Evolutionary conservation across 1,140 invertebrate genomes (phyloP), one percentile per base, ranked within the genome.

Genomic region (Saccostrea glomerata): DNA sequence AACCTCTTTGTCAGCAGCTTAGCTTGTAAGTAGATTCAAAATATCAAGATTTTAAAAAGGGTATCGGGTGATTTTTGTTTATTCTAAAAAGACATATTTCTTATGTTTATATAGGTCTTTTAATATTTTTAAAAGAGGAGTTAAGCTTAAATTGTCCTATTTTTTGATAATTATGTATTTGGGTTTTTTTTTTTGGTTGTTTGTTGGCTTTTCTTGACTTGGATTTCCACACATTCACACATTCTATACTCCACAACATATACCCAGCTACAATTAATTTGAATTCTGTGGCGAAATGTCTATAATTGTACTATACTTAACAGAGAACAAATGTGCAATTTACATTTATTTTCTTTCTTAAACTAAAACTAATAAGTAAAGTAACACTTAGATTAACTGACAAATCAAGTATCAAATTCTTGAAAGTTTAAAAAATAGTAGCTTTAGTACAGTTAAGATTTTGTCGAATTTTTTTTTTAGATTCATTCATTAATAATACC

Each of bases 401-500:
- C 58, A 60, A 3, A 20, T 20, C 17, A 3, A 20, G 58, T 20
- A 17, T 20, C 15, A 63, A 17, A 5, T 6, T 15, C 5, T 7
- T 63, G 58, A 63, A 6, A 2, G 13, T 60, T 60, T 60, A 17
- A 13, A 60, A 60, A 36, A 36, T 36, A 36, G 30, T 36, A 36
- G 30, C 30, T 36, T 36, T 36, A 36, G 30, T 36, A 36, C 30
- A 36, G 30, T 36, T 36, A 36, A 36, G 30, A 36, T 36, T 36
- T 36, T 36, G 30, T 36, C 30, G 30, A 1, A 63, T 63, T 63
- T 20, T 20, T 63, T 63, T n/a, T 63, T 63, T 63, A 63, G 58
- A 63, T 63, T 63, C 58, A 63, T 63, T 63, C 58, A 20, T 63
- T 63, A 63, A 63, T n/a, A 63, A 63, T 20, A 63, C 58, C 58